Percentiles rank a stretch among this genome's conserved stretches.
These are phyloP conservation scores for Semnopithecus entellus DNA, from an alignment of 2,113 vertebrate genomes.

Conservation along the genomic window DNA sequence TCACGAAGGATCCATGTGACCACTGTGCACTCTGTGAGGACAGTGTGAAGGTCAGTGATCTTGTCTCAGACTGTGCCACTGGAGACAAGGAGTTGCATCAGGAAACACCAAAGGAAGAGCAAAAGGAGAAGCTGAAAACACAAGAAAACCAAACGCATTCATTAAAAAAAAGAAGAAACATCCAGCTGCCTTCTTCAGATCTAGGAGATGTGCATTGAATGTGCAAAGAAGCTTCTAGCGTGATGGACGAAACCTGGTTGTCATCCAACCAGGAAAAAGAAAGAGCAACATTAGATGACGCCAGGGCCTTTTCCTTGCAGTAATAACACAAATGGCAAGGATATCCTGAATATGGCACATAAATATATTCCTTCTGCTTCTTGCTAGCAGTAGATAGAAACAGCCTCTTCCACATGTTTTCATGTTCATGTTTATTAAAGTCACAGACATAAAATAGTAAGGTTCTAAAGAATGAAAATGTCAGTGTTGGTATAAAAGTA, in stretches of 20 bases:
- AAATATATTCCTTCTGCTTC: background rate
- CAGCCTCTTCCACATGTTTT: background rate
- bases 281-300: background rate
- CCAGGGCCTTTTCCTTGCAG: accelerated
- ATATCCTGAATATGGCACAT: too few relatives aligned
- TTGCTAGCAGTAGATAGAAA: background rate
- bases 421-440: background rate
- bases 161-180: background rate
- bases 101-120: background rate
- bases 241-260: too few relatives aligned
- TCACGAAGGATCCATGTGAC: background rate
- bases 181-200: background rate
- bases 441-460: background rate
- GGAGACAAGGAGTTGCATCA: background rate
- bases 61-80: background rate
- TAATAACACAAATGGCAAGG: background rate
- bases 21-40: background rate
- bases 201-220: background rate
- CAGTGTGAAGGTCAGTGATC: background rate
- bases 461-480: background rate
- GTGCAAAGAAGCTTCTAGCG: background rate
- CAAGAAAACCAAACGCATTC: background rate
- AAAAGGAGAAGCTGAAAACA: background rate
- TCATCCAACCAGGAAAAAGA: background rate
- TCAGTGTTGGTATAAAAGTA: background rate